Percentiles rank a stretch among this genome's conserved stretches.
phyloP scores from a whole-genome alignment of 2,797 vertebrate genomes.

The Periophthalmus magnuspinnatus region DNA sequence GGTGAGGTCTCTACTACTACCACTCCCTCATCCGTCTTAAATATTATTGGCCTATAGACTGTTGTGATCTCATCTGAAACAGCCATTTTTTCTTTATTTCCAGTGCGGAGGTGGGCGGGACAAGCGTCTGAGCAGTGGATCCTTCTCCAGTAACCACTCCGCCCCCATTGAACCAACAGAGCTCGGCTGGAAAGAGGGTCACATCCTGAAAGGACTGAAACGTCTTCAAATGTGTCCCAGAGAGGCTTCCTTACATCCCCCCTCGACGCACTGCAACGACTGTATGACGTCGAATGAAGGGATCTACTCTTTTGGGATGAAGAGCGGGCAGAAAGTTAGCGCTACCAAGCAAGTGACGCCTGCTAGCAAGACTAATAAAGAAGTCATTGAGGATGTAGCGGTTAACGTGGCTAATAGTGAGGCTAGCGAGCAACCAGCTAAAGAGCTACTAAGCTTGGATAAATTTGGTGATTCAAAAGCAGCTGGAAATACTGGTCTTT shows the following conservation, averaged over 20 bases:
- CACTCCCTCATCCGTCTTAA: too few species aligned
- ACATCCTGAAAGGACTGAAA: constrained; percentile 86
- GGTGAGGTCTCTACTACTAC: constrained; percentile 60
- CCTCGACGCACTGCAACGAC: constrained; percentile 86
- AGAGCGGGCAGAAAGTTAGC: constrained; percentile 63
- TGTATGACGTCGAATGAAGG: constrained; percentile 93
- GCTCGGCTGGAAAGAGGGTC: constrained; percentile 85
- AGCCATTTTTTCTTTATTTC: constrained; percentile 34
- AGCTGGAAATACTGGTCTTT: constrained; percentile 68
- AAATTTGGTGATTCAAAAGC: constrained; percentile 75
- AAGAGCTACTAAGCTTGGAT: constrained; percentile 78
- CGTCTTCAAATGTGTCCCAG: constrained; percentile 83
- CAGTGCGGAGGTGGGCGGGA: constrained; percentile 82
- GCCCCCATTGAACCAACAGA: constrained; percentile 81
- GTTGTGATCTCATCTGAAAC: too few species aligned
- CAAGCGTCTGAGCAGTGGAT: constrained; percentile 83
- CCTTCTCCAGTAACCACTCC: constrained; percentile 82
- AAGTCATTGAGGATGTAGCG: constrained; percentile 70
- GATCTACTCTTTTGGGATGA: constrained; percentile 88
- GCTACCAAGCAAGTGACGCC: constrained; percentile 54
- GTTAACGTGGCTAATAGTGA: constrained; percentile 64
- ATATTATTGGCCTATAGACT: too few species aligned
- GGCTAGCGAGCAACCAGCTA: constrained; percentile 62
- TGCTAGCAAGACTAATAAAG: constrained; percentile 52
- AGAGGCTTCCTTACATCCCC: constrained; percentile 76